These are phyloP conservation scores for Eubasilissa regina DNA, from an alignment of 1,140 invertebrate genomes.

Conservation along the genomic window DNA sequence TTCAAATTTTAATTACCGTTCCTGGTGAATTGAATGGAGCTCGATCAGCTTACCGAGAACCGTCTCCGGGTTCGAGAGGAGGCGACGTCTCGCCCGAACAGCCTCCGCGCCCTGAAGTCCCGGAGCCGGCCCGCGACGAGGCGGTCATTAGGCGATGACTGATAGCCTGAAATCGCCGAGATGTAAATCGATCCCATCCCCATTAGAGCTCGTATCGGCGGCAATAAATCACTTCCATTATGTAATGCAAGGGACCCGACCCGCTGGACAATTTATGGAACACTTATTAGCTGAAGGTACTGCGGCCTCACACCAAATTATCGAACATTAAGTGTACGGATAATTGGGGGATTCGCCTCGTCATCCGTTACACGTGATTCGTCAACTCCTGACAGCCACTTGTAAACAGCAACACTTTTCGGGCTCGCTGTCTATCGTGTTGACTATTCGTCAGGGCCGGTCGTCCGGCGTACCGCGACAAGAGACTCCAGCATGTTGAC, in stretches of 20 bases:
- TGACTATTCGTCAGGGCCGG: no score
- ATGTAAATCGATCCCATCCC: conserved; percentile 46
- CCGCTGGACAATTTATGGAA: conserved; percentile 13
- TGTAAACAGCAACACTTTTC: neutral
- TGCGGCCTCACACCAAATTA: conserved; percentile 7
- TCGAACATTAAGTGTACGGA: conserved; percentile 16
- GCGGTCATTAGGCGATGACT: conserved; percentile 49
- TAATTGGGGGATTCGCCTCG: conserved; percentile 11
- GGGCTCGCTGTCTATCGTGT: neutral
- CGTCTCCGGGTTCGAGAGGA: no score
- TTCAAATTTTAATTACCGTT: no score
- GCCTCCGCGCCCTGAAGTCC: no score
- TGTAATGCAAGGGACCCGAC: neutral
- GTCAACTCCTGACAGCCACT: conserved; percentile 15
- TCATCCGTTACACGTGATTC: conserved; percentile 16
- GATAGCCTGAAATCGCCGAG: conserved; percentile 45
- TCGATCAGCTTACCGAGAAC: no score
- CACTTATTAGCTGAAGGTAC: neutral
- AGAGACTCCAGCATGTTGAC: no score
- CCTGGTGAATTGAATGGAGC: no score
- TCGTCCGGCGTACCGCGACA: no score
- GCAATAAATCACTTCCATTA: conserved; percentile 40
- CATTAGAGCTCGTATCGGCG: conserved; percentile 25
- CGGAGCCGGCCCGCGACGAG: conserved; percentile 9
- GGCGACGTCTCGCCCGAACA: no score